A percentile compares a stretch with the other conserved stretches of the same genome.
These are phyloP conservation scores for Amphipyra berbera DNA, from an alignment of 2,888 invertebrate genomes.

Conservation along the genomic window DNA sequence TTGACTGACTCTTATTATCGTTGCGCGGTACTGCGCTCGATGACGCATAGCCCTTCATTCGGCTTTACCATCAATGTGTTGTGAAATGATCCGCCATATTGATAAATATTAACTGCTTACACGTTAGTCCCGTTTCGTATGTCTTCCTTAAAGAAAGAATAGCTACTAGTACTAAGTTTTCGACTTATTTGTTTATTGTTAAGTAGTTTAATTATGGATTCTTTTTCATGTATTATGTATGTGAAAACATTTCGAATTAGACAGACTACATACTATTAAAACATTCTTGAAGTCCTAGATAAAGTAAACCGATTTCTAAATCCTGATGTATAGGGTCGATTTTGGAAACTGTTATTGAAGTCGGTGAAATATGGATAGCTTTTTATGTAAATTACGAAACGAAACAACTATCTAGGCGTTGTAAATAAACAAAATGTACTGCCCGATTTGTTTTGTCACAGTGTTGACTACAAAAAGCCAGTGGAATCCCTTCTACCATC, in stretches of 20 bases:
- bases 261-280: too few species aligned
- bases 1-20: constrained; percentile 72
- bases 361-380: background rate
- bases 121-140: background rate
- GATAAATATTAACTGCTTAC: constrained; percentile 36
- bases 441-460: constrained; percentile 25
- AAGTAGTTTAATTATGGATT: too few species aligned
- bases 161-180: background rate
- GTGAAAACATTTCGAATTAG: too few species aligned
- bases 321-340: too few species aligned
- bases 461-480: constrained; percentile 22
- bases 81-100: constrained; percentile 42
- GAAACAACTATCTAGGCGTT: background rate
- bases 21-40: constrained; percentile 68
- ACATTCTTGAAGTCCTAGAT: too few species aligned
- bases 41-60: constrained; percentile 76
- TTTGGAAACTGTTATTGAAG: background rate
- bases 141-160: background rate
- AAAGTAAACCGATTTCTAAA: too few species aligned
- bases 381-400: background rate
- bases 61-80: constrained; percentile 44
- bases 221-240: too few species aligned
- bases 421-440: constrained; percentile 15
- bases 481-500: constrained; percentile 47
- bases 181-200: too few species aligned